phyloP scores from a whole-genome alignment of 2,888 invertebrate genomes.

The Eledona agricola region DNA sequence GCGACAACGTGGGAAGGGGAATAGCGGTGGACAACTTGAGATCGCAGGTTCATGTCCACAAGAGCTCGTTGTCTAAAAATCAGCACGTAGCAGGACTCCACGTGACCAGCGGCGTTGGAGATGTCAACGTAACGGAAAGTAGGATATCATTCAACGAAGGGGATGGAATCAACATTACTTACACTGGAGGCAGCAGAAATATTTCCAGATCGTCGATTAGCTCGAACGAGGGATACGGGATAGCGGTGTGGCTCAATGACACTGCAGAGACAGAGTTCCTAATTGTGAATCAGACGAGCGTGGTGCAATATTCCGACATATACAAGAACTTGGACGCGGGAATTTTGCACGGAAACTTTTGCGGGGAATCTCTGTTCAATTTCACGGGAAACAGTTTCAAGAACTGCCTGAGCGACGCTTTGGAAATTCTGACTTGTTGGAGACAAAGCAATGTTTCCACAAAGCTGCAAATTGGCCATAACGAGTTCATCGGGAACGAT shows the following conservation, averaged over 20 bases:
- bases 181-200: constrained; percentile 92
- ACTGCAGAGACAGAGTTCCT: constrained; percentile 80
- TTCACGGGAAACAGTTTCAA: constrained; percentile 92
- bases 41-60: constrained; percentile 86
- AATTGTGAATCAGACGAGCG: constrained; percentile 84
- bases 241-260: constrained; percentile 91
- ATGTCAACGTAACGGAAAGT: constrained; percentile 92
- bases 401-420: constrained; percentile 78
- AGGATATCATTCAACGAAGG: constrained; percentile 90
- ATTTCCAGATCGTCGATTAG: constrained; percentile 86
- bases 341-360: constrained; percentile 92
- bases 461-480: constrained; percentile 84
- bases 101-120: constrained; percentile 89
- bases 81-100: constrained; percentile 91
- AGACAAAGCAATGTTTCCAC: constrained; percentile 65
- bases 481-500: constrained; percentile 79
- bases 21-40: constrained; percentile 91
- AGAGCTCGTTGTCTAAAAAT: constrained; percentile 84
- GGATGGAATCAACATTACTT: constrained; percentile 95
- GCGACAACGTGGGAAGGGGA: constrained; percentile 94
- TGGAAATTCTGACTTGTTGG: constrained; percentile 89
- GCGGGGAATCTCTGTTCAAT: constrained; percentile 85
- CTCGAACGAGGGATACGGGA: constrained; percentile 88
- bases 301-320: constrained; percentile 87
- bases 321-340: constrained; percentile 89